Evolutionary conservation across 1,140 invertebrate species (phyloP).

Genomic region (Caenorhabditis latens): DNA sequence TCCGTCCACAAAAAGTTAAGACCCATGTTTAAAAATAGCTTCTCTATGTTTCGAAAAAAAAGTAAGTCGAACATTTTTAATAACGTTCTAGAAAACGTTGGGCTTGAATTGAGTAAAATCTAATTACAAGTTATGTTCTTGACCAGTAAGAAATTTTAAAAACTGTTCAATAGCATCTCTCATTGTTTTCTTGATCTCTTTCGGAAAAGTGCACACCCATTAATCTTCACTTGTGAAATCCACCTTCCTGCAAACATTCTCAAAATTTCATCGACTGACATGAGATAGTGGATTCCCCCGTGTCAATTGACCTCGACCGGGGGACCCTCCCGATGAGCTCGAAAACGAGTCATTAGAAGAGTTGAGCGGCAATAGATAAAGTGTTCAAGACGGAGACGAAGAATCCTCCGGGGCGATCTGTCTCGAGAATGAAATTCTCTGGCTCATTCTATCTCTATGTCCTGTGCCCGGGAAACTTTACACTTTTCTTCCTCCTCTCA

Average conservation of each 20-base stretch:
- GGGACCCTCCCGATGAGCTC: conserved; percentile 21
- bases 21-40: no score
- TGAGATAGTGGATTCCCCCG: background rate
- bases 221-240: background rate
- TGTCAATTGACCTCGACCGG: conserved; percentile 17
- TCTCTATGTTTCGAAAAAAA: background rate
- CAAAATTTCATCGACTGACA: background rate
- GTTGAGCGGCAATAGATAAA: conserved; percentile 46
- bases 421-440: conserved; percentile 27
- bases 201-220: background rate
- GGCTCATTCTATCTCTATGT: conserved; percentile 5
- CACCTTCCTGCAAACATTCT: background rate
- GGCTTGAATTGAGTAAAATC: no score
- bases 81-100: no score
- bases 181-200: background rate
- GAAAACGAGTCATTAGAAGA: conserved; percentile 46
- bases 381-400: conserved; percentile 29
- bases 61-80: no score
- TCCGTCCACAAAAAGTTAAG: background rate
- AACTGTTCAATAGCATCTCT: no score
- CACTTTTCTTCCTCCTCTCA: conserved; percentile 50
- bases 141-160: no score
- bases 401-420: background rate
- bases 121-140: no score
- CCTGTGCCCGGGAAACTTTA: conserved; percentile 54